These are phyloP conservation scores for Anhinga anhinga DNA, from an alignment of 2,113 vertebrate species.

Conservation along the genomic window DNA sequence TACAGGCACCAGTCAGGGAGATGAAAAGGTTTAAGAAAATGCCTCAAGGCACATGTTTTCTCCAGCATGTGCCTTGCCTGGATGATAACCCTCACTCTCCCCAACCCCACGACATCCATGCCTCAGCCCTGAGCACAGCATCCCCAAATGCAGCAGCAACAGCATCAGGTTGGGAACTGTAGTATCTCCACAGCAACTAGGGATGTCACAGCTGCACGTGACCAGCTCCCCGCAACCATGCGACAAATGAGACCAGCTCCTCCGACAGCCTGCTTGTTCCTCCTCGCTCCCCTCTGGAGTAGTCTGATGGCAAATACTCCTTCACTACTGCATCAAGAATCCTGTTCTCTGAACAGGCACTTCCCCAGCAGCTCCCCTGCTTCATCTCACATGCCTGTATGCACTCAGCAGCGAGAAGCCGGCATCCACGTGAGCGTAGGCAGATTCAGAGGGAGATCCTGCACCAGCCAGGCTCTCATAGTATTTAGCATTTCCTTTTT, in stretches of 20 bases:
- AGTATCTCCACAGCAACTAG: constrained; percentile 1
- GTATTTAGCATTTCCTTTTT: not conserved
- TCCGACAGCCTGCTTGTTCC: not conserved
- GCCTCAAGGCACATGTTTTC: not conserved
- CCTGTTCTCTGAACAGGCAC: not conserved
- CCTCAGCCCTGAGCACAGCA: not conserved
- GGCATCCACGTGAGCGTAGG: fast-evolving
- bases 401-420: fast-evolving
- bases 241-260: not conserved
- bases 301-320: not conserved
- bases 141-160: not conserved
- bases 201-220: not conserved
- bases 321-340: not conserved
- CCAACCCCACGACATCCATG: not conserved
- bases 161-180: not conserved
- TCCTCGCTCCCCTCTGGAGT: not conserved
- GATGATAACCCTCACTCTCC: not conserved
- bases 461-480: not conserved
- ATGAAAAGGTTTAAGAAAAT: not conserved
- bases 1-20: not conserved
- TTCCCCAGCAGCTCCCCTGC: not conserved
- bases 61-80: not conserved
- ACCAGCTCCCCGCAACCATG: not conserved
- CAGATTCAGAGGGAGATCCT: not conserved
- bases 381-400: not conserved